Percentiles rank a stretch among this genome's conserved stretches.
phyloP scores from a whole-genome alignment of 2,113 vertebrate genomes.

The Sciurus niger region DNA sequence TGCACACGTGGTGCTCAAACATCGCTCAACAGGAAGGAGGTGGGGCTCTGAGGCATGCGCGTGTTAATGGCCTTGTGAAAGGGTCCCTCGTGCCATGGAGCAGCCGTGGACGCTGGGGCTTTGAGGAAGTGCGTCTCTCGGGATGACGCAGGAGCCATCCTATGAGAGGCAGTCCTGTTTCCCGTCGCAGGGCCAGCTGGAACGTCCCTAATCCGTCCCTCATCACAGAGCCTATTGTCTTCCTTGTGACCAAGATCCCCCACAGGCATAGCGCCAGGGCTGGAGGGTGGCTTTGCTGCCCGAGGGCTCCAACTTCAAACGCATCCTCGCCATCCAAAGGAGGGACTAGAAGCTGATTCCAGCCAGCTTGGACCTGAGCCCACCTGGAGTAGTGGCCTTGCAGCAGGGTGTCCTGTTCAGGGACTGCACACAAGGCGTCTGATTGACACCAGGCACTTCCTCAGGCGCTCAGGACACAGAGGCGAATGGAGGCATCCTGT shows the following conservation, averaged over 20 bases:
- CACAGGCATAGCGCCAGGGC: accelerated
- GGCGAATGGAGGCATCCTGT: accelerated
- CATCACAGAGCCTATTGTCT: neutral
- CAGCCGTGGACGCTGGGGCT: neutral
- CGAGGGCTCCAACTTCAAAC: neutral
- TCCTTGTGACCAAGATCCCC: accelerated
- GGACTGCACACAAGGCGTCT: accelerated
- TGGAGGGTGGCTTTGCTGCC: neutral
- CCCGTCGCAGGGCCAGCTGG: neutral
- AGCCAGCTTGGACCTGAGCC: no score
- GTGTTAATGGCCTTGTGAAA: neutral
- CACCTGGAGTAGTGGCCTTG: no score
- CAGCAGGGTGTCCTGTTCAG: neutral
- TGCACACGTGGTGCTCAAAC: accelerated
- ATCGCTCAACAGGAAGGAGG: neutral
- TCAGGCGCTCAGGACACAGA: neutral
- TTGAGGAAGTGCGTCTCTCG: neutral
- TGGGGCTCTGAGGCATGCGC: neutral
- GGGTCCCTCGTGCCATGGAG: neutral
- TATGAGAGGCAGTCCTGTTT: accelerated
- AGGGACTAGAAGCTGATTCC: neutral
- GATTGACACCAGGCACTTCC: neutral
- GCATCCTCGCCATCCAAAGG: neutral
- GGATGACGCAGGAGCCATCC: neutral
- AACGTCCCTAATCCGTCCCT: no score